Evolutionary conservation across 2,888 invertebrate genomes (phyloP), one percentile per base, ranked within the genome.

Genomic region (Heteropelma amictum): DNA sequence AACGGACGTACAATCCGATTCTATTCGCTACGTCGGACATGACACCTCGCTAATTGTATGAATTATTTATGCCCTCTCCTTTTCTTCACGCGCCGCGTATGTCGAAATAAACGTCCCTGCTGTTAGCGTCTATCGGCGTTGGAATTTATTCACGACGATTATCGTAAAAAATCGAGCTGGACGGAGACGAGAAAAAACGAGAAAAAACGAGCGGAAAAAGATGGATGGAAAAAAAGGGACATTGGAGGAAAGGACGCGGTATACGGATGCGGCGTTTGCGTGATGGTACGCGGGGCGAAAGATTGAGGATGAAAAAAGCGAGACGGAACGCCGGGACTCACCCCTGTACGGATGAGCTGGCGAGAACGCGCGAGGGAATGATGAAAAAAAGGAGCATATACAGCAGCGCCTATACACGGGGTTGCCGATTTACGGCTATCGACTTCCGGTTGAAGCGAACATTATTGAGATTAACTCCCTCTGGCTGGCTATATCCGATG

Each of bases 401-500:
- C 63, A 42, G 51, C 14, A 53, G 28, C 73, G 63, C 56, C 68
- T 63, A n/a, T n/a, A n/a, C n/a, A n/a, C n/a, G 35, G 73, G 56
- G 19, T 63, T 49, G 38, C 70, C 84, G 85, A 87, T 88, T 88
- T 88, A 88, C 86, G 84, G 83, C 85, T 78, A 73, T 75, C 78
- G 75, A 81, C 82, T 86, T 88, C 88, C 88, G 88, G 80, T 78
- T 80, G 81, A 81, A 74, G 81, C 83, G 83, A 83, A 80, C 87
- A 83, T 88, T 88, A 88, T 88, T 85, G 83, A 87, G 88, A 88
- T 88, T 87, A 87, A 87, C 85, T 83, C 84, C 63, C 83, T 77
- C 77, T 77, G 79, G 77, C 76, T 76, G 72, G 72, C 77, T 78
- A 68, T n/a, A n/a, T 42, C 70, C 63, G 38, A 67, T 51, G 19